A percentile compares a stretch with the other conserved stretches of the same genome.
These are phyloP conservation scores for Threskiornis aethiopicus DNA, from an alignment of 2,797 vertebrate species.

Conservation along the genomic window DNA sequence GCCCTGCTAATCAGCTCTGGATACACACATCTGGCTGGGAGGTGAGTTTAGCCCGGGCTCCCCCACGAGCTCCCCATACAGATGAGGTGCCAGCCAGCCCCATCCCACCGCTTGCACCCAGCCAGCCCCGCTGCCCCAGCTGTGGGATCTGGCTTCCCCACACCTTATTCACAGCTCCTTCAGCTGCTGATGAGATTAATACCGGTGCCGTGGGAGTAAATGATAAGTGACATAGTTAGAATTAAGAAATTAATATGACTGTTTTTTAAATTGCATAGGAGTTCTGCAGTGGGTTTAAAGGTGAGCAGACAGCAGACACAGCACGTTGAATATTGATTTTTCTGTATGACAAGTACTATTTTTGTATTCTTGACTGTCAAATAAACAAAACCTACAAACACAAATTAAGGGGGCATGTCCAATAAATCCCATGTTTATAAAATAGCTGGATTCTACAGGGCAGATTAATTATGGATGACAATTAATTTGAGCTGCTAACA, in stretches of 20 bases:
- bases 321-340: neutral
- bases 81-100: neutral
- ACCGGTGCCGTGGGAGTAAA: neutral
- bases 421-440: neutral
- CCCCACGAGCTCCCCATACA: accelerated
- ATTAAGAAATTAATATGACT: neutral
- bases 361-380: neutral
- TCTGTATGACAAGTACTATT: neutral
- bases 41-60: accelerated
- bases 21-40: neutral
- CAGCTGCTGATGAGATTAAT: neutral
- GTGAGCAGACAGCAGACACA: neutral
- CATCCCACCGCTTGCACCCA: neutral
- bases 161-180: neutral
- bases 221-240: accelerated
- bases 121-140: neutral
- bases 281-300: neutral
- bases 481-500: slow-evolving; percentile 1
- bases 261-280: neutral
- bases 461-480: neutral
- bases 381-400: neutral
- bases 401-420: neutral
- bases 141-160: accelerated
- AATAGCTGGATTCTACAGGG: neutral
- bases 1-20: accelerated